These are phyloP conservation scores for Mactromeris polynyma DNA, from an alignment of 2,888 invertebrate species.

Conservation along the genomic window DNA sequence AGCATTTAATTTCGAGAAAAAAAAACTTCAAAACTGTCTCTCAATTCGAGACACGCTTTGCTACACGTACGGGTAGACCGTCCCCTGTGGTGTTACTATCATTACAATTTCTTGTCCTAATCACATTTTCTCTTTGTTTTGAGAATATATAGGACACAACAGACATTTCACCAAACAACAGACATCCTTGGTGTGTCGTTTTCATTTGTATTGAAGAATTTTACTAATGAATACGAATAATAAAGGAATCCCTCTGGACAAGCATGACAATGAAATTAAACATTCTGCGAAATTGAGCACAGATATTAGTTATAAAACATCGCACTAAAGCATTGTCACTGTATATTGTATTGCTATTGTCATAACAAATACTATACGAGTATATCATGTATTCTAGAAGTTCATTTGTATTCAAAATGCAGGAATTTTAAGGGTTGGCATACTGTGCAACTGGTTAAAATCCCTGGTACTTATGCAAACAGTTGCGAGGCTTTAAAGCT, in stretches of 20 bases:
- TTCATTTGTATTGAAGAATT: neutral
- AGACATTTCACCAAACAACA: neutral
- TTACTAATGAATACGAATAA: neutral
- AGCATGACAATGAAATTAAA: neutral
- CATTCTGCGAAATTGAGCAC: neutral
- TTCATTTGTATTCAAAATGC: no score
- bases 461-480: no score
- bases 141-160: neutral
- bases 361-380: no score
- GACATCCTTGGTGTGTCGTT: neutral
- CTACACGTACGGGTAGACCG: neutral
- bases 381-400: no score
- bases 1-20: no score
- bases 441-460: no score
- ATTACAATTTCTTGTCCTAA: neutral
- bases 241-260: neutral
- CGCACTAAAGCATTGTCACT: no score
- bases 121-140: neutral
- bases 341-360: no score
- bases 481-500: no score
- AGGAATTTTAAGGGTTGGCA: no score
- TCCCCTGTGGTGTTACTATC: neutral
- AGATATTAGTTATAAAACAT: neutral
- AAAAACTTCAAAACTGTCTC: no score
- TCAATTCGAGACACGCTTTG: neutral